Conservation (phyloP, 2,888 invertebrate species). For the Dolomedes plantarius region DNA sequence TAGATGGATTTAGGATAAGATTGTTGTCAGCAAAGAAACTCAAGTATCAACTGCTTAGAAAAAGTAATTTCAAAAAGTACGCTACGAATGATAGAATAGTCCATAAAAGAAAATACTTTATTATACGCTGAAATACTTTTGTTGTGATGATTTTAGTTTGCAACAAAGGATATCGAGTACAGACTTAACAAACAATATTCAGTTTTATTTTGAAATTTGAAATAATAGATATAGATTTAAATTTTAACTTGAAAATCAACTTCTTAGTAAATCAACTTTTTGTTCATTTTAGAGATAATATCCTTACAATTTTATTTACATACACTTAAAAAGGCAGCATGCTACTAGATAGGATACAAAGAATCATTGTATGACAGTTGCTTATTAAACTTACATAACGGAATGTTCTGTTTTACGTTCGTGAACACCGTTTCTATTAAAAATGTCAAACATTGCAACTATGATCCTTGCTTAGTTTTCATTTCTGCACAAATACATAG, state of each 20-base stretch:
- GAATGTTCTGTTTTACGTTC: too few species aligned
- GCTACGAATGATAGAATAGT: neutral
- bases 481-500: too few species aligned
- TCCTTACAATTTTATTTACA: neutral
- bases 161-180: neutral
- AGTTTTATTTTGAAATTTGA: neutral
- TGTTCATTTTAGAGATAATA: neutral
- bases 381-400: too few species aligned
- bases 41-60: constrained; percentile 7
- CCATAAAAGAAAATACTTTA: neutral
- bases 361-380: too few species aligned
- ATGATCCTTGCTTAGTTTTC: too few species aligned
- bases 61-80: constrained; percentile 12
- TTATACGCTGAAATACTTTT: neutral
- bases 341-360: too few species aligned
- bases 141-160: neutral
- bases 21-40: constrained; percentile 9
- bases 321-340: too few species aligned
- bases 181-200: neutral
- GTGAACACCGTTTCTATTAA: too few species aligned
- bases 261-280: neutral
- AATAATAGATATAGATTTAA: constrained; percentile 1
- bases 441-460: too few species aligned
- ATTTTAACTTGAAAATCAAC: neutral
- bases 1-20: constrained; percentile 9